These are phyloP conservation scores for Gymnosoma rotundatum DNA, from an alignment of 2,888 invertebrate genomes.

Conservation along the genomic window DNA sequence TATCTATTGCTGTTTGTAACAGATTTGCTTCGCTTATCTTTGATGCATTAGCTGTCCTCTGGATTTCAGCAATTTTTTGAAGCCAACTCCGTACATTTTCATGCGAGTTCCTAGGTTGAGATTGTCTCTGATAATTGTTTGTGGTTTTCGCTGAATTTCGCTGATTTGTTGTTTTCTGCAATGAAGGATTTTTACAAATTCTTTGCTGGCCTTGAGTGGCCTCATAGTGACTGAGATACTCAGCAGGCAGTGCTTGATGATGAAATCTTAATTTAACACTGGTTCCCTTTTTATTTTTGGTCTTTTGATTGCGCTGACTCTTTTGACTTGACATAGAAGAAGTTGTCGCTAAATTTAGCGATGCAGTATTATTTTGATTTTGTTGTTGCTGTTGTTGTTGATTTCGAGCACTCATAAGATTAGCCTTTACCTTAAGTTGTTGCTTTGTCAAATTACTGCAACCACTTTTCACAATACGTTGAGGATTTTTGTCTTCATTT, in stretches of 20 bases:
- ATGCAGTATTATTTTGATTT: slow-evolving; percentile 23
- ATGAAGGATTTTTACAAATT: slow-evolving; percentile 79
- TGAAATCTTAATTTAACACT: slow-evolving; percentile 89
- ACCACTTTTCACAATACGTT: slow-evolving; percentile 70
- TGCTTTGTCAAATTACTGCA: slow-evolving; percentile 77
- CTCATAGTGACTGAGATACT: slow-evolving; percentile 91
- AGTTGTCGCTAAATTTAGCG: neutral
- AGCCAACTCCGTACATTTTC: slow-evolving; percentile 90
- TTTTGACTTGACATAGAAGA: slow-evolving; percentile 24
- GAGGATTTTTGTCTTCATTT: neutral
- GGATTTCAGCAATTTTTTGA: slow-evolving; percentile 88
- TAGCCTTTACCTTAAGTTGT: slow-evolving; percentile 78
- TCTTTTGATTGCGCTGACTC: slow-evolving; percentile 45
- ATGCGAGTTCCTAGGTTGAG: slow-evolving; percentile 80
- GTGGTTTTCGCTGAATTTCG: slow-evolving; percentile 76
- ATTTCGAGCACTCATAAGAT: slow-evolving; percentile 75
- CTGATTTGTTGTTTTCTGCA: slow-evolving; percentile 75
- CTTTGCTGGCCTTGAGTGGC: slow-evolving; percentile 85
- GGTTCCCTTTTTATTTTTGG: slow-evolving; percentile 49
- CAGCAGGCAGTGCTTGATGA: slow-evolving; percentile 90
- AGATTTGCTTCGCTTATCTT: slow-evolving; percentile 47
- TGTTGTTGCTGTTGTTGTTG: slow-evolving; percentile 45
- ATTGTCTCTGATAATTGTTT: slow-evolving; percentile 19
- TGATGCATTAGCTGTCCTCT: slow-evolving; percentile 81
- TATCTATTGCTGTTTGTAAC: neutral